Conservation (phyloP, 2,797 vertebrate genomes). For the Sebastes nivosus region DNA sequence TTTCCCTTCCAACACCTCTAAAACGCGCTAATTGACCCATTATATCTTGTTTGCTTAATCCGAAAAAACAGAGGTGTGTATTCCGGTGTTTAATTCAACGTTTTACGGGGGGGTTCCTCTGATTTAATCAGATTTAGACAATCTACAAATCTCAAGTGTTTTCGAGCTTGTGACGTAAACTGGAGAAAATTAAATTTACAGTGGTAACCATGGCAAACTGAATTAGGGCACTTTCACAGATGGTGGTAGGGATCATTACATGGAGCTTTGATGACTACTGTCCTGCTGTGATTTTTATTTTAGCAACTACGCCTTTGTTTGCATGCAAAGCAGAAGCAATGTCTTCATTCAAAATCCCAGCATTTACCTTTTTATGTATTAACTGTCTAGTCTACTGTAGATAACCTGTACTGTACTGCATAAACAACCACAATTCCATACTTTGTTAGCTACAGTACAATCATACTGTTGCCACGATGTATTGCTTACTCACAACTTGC, state of each 20-base stretch:
- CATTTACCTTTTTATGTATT: not conserved
- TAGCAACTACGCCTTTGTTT: not conserved
- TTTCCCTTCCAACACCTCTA: not conserved
- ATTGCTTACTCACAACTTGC: not conserved
- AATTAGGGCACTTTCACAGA: constrained; percentile 29
- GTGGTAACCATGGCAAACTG: constrained; percentile 42
- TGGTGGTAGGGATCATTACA: constrained; percentile 26
- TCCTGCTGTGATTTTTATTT: not conserved
- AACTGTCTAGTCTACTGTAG: not conserved
- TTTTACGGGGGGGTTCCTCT: not conserved
- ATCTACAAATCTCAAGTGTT: not conserved
- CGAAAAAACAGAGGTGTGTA: not conserved
- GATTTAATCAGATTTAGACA: not conserved
- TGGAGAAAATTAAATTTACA: not conserved
- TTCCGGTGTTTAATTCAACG: no score
- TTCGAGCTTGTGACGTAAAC: not conserved
- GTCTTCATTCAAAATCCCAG: not conserved
- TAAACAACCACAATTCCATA: not conserved
- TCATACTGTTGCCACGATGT: not conserved
- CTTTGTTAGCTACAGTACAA: not conserved
- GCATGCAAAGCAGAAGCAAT: not conserved
- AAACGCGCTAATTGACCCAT: not conserved
- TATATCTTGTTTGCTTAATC: not conserved
- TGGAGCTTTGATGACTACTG: constrained; percentile 22
- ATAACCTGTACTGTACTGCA: not conserved